Conservation (phyloP, 2,797 vertebrate species). For the Chaenodraco wilsoni region DNA sequence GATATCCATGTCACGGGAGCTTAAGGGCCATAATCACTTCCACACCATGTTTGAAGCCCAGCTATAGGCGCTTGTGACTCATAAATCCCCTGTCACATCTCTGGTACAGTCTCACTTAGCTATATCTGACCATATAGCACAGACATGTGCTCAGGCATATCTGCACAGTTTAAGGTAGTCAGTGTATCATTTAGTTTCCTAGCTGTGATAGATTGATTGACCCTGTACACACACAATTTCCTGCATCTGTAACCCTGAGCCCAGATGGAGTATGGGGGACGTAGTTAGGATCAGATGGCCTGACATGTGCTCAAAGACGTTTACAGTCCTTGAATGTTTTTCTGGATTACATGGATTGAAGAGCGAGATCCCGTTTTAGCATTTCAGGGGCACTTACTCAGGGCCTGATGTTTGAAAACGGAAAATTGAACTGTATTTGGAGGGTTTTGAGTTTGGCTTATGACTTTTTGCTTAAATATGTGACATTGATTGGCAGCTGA, state of each 20-base stretch:
- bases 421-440: too few relatives aligned
- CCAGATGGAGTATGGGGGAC: constrained; percentile 37
- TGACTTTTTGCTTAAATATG: constrained; percentile 48
- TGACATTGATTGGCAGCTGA: constrained; percentile 64
- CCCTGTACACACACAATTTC: constrained; percentile 42
- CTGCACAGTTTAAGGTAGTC: constrained; percentile 47
- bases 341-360: constrained; percentile 68
- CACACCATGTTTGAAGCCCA: constrained; percentile 74
- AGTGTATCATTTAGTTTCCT: constrained; percentile 49
- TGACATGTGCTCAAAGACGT: constrained; percentile 59
- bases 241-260: constrained; percentile 46
- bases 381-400: constrained; percentile 28
- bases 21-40: constrained; percentile 84
- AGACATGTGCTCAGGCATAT: constrained; percentile 61
- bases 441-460: constrained; percentile 31
- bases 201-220: constrained; percentile 59
- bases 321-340: constrained; percentile 67
- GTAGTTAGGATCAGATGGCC: constrained; percentile 61
- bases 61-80: constrained; percentile 72
- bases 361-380: constrained; percentile 42
- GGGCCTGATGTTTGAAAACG: constrained; percentile 25
- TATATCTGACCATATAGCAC: constrained; percentile 57
- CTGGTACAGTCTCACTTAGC: constrained; percentile 60
- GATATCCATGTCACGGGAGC: constrained; percentile 82
- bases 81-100: constrained; percentile 64